Evolutionary conservation across 2,797 vertebrate genomes (phyloP).

Genomic region (Sebastes oblongus): DNA sequence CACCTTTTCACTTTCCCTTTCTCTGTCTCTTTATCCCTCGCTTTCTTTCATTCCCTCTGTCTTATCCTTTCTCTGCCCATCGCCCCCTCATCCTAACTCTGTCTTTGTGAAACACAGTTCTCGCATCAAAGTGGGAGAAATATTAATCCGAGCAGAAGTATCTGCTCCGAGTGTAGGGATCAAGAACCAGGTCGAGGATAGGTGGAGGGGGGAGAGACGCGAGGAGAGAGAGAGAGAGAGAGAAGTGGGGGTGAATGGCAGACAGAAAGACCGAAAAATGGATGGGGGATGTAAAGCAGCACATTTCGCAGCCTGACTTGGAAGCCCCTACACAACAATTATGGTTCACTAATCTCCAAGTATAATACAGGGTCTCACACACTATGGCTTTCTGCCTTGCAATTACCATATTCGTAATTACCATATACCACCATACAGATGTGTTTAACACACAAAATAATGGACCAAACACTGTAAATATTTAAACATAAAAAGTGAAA

Average conservation of each 20-base stretch:
- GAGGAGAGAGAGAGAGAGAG: background rate
- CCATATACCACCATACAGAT: constrained; percentile 37
- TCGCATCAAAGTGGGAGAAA: constrained; percentile 84
- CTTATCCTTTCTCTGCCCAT: constrained; percentile 69
- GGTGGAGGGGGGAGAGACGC: constrained; percentile 23
- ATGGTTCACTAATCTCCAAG: constrained; percentile 64
- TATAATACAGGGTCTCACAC: constrained; percentile 64
- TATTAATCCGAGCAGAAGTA: constrained; percentile 84
- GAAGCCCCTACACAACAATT: constrained; percentile 65
- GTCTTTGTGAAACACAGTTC: constrained; percentile 80
- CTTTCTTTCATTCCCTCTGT: constrained; percentile 65
- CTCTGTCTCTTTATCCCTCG: constrained; percentile 66
- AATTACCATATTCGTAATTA: constrained; percentile 65
- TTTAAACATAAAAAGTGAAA: background rate
- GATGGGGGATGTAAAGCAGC: constrained; percentile 52
- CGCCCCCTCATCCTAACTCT: constrained; percentile 69
- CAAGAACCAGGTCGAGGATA: constrained; percentile 78
- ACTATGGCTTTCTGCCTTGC: constrained; percentile 46
- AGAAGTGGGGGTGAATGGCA: background rate
- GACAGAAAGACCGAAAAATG: constrained; percentile 42
- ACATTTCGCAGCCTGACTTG: constrained; percentile 57
- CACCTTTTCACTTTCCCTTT: constrained; percentile 76
- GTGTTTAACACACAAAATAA: constrained; percentile 40
- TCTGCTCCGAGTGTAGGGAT: constrained; percentile 80
- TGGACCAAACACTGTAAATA: constrained; percentile 2